These are phyloP conservation scores for Drosophila murphyi DNA, from an alignment of 1,140 invertebrate genomes.

Conservation along the genomic window DNA sequence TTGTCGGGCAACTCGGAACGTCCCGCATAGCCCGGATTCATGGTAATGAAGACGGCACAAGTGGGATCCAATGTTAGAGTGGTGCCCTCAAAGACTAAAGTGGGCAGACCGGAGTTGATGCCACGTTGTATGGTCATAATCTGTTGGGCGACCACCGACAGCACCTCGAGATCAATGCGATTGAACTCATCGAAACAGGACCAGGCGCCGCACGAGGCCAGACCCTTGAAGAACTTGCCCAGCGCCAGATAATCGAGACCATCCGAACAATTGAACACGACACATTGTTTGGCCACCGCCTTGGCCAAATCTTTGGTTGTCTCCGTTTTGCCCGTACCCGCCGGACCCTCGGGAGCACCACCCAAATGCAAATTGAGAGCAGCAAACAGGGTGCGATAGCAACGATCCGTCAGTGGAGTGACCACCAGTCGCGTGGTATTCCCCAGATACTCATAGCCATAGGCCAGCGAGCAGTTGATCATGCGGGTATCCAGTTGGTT, in stretches of 20 bases:
- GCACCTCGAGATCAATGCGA: constrained; percentile 92
- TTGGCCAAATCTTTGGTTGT: constrained; percentile 98
- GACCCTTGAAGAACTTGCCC: constrained; percentile 98
- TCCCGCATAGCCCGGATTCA: constrained; percentile 98
- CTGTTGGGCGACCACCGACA: constrained; percentile 96
- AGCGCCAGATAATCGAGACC: constrained; percentile 96
- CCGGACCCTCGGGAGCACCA: constrained; percentile 97
- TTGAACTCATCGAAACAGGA: constrained; percentile 99
- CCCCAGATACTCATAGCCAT: constrained; percentile 98
- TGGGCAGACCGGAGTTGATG: constrained; percentile 90
- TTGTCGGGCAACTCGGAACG: constrained; percentile 96
- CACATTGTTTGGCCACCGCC: constrained; percentile 97
- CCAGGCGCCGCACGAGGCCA: constrained; percentile 98
- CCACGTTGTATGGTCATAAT: constrained; percentile 92
- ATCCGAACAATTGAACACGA: constrained; percentile 98
- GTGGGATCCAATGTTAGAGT: constrained; percentile 94
- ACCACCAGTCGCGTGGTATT: constrained; percentile 95
- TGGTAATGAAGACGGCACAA: constrained; percentile 97
- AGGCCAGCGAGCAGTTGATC: constrained; percentile 95
- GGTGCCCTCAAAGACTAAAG: constrained; percentile 95
- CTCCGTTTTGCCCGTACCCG: constrained; percentile 98
- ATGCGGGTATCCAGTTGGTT: constrained; percentile 91
- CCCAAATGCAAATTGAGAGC: constrained; percentile 93
- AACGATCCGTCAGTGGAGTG: constrained; percentile 95
- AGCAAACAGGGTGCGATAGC: constrained; percentile 96